Conservation (phyloP, 2,888 invertebrate species). For the Diogma glabrata region DNA sequence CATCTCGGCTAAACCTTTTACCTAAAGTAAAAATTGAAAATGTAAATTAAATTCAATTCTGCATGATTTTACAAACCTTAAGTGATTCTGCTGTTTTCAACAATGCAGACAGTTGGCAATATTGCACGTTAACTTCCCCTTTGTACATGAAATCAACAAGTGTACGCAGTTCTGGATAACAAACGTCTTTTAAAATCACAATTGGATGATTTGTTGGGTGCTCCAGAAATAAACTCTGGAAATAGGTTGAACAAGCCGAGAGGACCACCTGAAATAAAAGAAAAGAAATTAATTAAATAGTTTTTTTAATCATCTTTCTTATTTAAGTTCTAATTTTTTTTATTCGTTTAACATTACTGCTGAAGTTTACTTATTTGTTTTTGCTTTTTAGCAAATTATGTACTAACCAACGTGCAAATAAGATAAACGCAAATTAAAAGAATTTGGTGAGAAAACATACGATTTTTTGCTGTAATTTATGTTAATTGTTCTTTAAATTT, state of each 20-base stretch:
- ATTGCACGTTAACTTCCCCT: slow-evolving; percentile 90
- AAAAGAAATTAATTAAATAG: no score
- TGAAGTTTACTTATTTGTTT: no score
- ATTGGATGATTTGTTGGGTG: slow-evolving; percentile 88
- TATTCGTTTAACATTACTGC: no score
- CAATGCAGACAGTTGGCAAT: slow-evolving; percentile 81
- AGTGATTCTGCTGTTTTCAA: slow-evolving; percentile 87
- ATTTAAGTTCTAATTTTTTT: no score
- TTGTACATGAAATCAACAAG: slow-evolving; percentile 95
- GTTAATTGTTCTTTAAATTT: no score
- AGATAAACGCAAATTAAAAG: no score
- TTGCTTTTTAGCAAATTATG: no score
- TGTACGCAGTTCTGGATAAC: slow-evolving; percentile 78
- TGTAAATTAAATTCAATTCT: not conserved
- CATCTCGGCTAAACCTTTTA: slow-evolving; percentile 88
- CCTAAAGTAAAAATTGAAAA: slow-evolving; percentile 29
- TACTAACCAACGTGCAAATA: no score
- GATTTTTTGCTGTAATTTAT: no score
- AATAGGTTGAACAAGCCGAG: slow-evolving; percentile 92
- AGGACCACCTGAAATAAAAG: slow-evolving; percentile 58
- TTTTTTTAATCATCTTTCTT: no score
- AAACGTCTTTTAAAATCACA: slow-evolving; percentile 90
- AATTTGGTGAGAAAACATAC: no score
- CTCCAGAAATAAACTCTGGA: slow-evolving; percentile 85
- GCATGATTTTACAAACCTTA: slow-evolving; percentile 51